Conservation (phyloP, 1,140 invertebrate species). For the Papilio dardanus region DNA sequence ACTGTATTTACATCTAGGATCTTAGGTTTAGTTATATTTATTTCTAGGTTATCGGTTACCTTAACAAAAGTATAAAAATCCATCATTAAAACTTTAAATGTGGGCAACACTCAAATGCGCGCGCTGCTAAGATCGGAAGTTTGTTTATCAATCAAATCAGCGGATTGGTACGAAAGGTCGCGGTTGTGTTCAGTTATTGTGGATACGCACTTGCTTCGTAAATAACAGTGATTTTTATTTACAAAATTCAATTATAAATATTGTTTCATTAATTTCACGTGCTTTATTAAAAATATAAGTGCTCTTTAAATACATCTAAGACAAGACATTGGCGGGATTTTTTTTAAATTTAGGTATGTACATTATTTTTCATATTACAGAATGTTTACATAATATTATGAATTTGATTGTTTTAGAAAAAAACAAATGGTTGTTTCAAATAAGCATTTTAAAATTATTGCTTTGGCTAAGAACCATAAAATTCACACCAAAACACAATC, state of each 20-base stretch:
- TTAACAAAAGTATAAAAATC: background rate
- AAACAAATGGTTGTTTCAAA: background rate
- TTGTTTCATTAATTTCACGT: constrained; percentile 24
- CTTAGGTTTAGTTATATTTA: background rate
- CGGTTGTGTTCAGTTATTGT: constrained; percentile 49
- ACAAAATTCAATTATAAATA: constrained; percentile 34
- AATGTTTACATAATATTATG: background rate
- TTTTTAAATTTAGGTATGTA: constrained; percentile 15
- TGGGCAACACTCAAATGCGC: constrained; percentile 67
- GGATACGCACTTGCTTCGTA: constrained; percentile 49
- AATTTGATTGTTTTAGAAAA: background rate
- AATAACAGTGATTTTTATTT: constrained; percentile 44
- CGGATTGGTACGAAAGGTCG: constrained; percentile 51
- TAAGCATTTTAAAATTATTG: background rate
- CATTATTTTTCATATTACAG: background rate
- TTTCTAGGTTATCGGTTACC: background rate
- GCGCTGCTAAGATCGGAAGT: constrained; percentile 71
- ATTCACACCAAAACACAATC: background rate
- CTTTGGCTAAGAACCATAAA: background rate
- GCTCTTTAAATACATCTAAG: constrained; percentile 1
- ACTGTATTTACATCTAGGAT: background rate
- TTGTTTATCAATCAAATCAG: constrained; percentile 79
- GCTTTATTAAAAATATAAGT: constrained; percentile 1
- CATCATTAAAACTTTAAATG: background rate
- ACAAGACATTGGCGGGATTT: constrained; percentile 7